A percentile compares a stretch with the other conserved stretches of the same genome.
Evolutionary conservation across 2,113 vertebrate genomes (phyloP).

Genomic region (Cavia porcellus): DNA sequence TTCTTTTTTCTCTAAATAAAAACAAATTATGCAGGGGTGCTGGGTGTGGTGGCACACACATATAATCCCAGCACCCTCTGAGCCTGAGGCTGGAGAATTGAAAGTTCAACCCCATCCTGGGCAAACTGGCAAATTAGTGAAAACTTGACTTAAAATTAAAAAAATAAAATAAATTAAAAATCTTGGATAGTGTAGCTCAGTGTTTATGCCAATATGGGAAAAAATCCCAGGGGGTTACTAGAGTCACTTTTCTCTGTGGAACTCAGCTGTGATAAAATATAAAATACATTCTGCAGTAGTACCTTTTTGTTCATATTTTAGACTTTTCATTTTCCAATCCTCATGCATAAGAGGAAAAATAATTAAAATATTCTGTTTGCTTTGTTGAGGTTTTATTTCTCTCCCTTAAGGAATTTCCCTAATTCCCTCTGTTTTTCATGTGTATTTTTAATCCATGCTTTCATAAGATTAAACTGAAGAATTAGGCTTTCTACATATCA

Average conservation of each 20-base stretch:
- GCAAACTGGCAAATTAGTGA: neutral
- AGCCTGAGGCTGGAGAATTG: neutral
- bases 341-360: neutral
- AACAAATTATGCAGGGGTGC: neutral
- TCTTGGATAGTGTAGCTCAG: neutral
- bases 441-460: slow-evolving; percentile 70
- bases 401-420: neutral
- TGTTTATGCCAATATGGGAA: neutral
- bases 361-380: slow-evolving; percentile 36
- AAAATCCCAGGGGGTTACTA: neutral
- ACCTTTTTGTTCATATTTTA: neutral
- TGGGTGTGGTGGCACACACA: neutral
- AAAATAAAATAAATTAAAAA: too few species aligned
- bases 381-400: neutral
- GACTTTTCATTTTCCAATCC: neutral
- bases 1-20: too few species aligned
- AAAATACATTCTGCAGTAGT: neutral
- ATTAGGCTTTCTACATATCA: slow-evolving; percentile 62
- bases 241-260: slow-evolving; percentile 19
- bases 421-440: slow-evolving; percentile 57
- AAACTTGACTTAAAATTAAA: neutral
- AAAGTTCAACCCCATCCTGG: neutral
- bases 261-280: neutral
- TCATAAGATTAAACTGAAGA: slow-evolving; percentile 65
- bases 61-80: neutral